Evolutionary conservation across 2,797 vertebrate species (phyloP).

Genomic region (Spheniscus humboldti): DNA sequence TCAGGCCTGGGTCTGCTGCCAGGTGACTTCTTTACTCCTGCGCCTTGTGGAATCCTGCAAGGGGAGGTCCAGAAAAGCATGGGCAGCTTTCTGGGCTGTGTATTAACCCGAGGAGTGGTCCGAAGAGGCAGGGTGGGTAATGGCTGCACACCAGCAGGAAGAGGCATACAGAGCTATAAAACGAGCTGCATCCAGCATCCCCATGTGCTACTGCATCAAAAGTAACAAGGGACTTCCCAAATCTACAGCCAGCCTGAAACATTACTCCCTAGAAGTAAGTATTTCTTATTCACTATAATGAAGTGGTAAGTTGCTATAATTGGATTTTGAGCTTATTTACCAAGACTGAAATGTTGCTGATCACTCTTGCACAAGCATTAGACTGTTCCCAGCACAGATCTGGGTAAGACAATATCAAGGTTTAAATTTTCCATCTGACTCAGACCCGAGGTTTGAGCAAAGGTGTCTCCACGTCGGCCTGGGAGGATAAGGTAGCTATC

Average conservation of each 20-base stretch:
- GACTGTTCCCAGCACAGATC: not conserved
- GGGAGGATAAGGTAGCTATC: not conserved
- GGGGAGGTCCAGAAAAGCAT: not conserved
- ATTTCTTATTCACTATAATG: not conserved
- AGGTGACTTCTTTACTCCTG: not conserved
- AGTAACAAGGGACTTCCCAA: not conserved
- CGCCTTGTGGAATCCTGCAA: not conserved
- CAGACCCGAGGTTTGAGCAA: not conserved
- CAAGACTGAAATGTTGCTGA: not conserved
- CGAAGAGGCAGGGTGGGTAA: not conserved
- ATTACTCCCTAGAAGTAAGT: not conserved
- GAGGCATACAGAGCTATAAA: not conserved
- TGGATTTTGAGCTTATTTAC: not conserved
- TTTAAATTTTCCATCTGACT: not conserved
- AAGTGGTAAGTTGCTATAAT: not conserved
- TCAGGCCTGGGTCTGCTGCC: not conserved
- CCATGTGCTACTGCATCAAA: not conserved
- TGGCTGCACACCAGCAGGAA: not conserved
- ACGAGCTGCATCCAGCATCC: not conserved
- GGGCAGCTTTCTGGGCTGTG: not conserved
- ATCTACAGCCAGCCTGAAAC: not conserved
- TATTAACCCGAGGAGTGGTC: not conserved
- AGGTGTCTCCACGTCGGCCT: not conserved
- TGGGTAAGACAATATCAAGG: not conserved
- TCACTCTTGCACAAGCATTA: not conserved